phyloP scores from a whole-genome alignment of 2,113 vertebrate species.

The Neopipo cinnamomea region DNA sequence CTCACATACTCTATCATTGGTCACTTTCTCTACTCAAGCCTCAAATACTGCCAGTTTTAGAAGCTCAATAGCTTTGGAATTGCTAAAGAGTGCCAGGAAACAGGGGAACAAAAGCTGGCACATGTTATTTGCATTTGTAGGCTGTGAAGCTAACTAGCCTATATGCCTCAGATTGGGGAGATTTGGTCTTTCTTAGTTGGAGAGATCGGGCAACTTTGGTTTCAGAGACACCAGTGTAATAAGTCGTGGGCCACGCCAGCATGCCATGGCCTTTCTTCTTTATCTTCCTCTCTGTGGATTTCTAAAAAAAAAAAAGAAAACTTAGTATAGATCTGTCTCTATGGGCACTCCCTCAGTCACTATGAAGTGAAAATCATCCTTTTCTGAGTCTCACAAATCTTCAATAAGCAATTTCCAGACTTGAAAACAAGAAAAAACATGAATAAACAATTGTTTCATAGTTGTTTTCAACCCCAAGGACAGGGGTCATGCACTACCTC shows the following conservation, averaged over 20 bases:
- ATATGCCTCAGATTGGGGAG: not conserved
- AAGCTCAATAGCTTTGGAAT: not conserved
- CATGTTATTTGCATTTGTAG: not conserved
- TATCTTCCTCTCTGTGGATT: not conserved
- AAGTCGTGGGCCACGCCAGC: not conserved
- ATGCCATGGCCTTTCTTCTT: not conserved
- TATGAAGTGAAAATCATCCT: not conserved
- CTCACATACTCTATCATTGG: not conserved
- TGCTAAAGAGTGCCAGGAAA: conserved; percentile 5
- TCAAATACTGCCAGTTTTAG: not conserved
- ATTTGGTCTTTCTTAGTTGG: not conserved
- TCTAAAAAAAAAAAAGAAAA: not conserved
- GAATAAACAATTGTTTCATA: not conserved
- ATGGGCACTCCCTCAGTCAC: not conserved
- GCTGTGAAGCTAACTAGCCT: not conserved
- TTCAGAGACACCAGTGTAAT: not conserved
- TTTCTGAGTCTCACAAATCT: not conserved
- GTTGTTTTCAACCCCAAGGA: not conserved
- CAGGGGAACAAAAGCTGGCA: conserved; percentile 12
- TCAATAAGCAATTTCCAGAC: not conserved
- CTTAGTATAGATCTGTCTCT: not conserved
- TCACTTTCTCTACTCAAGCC: not conserved
- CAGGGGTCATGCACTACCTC: not conserved
- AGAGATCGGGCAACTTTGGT: not conserved
- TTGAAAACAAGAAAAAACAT: not conserved